A percentile compares a stretch with the other conserved stretches of the same genome.
phyloP scores from a whole-genome alignment of 2,888 invertebrate species.

The Heteropelma amictum region DNA sequence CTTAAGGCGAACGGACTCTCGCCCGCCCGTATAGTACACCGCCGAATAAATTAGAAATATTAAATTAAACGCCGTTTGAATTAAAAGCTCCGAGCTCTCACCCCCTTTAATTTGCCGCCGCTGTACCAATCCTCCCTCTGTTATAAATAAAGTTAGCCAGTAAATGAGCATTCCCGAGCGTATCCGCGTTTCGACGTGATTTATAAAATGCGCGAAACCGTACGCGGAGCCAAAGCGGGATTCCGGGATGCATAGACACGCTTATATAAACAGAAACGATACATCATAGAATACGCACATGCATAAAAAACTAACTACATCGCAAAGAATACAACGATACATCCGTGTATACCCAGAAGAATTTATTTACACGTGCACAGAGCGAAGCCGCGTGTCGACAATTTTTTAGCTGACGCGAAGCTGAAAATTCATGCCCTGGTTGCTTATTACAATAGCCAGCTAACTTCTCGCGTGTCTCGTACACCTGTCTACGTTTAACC shows the following conservation, averaged over 20 bases:
- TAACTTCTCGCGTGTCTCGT: constrained; percentile 49
- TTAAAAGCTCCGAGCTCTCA: constrained; percentile 59
- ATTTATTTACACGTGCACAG: neutral
- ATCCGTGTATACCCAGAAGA: neutral
- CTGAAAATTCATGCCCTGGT: constrained; percentile 44
- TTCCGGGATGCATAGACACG: constrained; percentile 14
- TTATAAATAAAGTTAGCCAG: constrained; percentile 63
- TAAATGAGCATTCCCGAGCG: constrained; percentile 62
- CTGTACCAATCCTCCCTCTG: constrained; percentile 22
- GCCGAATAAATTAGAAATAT: constrained; percentile 58
- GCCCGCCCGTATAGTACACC: constrained; percentile 10
- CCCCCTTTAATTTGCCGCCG: constrained; percentile 24
- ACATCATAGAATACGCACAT: constrained; percentile 38
- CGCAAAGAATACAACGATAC: neutral
- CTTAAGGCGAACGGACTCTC: neutral
- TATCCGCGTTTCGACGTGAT: constrained; percentile 59
- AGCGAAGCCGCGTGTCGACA: constrained; percentile 23
- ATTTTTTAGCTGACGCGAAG: constrained; percentile 40
- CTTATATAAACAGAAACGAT: constrained; percentile 33
- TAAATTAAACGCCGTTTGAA: constrained; percentile 65
- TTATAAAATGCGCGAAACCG: constrained; percentile 58
- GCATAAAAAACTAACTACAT: neutral
- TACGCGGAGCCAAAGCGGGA: neutral
- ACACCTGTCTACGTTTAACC: constrained; percentile 42
- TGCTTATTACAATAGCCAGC: constrained; percentile 46